These are phyloP conservation scores for Patiria miniata DNA, from an alignment of 35 echinoderm and acorn worm genomes.

Conservation along the genomic window DNA sequence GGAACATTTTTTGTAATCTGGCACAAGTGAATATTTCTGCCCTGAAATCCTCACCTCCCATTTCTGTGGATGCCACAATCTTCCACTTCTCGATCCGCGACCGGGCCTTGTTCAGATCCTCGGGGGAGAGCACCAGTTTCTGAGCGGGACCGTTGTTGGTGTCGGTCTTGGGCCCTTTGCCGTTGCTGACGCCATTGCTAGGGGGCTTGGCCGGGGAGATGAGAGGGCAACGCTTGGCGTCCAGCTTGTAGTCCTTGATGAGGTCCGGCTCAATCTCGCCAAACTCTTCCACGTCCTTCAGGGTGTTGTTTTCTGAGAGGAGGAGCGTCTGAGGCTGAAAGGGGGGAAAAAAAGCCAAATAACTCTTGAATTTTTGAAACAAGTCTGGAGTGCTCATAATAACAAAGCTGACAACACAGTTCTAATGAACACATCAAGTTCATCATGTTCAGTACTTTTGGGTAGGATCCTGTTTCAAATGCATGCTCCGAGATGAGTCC, in stretches of 20 bases:
- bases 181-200: constrained; percentile 4
- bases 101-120: constrained; percentile 45
- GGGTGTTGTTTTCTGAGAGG: constrained; percentile 71
- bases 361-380: too few species aligned
- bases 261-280: constrained; percentile 70
- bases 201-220: neutral
- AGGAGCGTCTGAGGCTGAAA: constrained; percentile 85
- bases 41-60: constrained; percentile 63
- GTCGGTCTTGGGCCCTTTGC: constrained; percentile 22
- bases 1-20: too few species aligned
- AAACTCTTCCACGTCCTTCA: constrained; percentile 80
- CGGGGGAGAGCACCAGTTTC: constrained; percentile 70
- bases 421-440: neutral
- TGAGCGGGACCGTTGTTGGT: neutral
- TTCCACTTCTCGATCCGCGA: constrained; percentile 73
- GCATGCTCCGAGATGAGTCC: too few species aligned
- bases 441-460: neutral
- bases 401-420: neutral
- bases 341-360: neutral
- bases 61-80: constrained; percentile 82
- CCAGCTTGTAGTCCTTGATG: constrained; percentile 75
- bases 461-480: too few species aligned
- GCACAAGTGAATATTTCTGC: neutral
- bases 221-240: constrained; percentile 47
- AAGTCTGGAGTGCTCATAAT: too few species aligned